Evolutionary conservation across 2,888 invertebrate genomes (phyloP), one percentile per base, ranked within the genome.

Genomic region (Halictus ligatus): DNA sequence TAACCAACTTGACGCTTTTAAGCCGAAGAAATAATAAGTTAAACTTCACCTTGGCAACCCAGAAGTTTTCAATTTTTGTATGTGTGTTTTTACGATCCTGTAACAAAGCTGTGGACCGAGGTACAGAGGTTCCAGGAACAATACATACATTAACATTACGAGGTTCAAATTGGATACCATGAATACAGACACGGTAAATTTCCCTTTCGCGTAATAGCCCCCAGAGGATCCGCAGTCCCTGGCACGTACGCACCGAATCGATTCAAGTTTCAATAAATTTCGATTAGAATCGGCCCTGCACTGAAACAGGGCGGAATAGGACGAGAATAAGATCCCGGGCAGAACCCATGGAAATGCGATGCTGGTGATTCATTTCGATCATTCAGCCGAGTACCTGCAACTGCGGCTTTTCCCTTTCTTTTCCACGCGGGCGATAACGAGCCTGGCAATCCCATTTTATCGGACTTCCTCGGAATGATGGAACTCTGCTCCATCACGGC

Each of bases 401-500:
- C 74, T 58, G 43, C n/a, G 50, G 80, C 69, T 75, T 67, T 58
- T 40, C 80, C 48, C 58, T 81, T 67, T 78, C 75, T 54, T 35
- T 25, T 69, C 58, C 60, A 7, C 48, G 43, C n/a, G 69, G 69
- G 82, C 78, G 88, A 86, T 91, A 92, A 92, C 88, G 89, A 92
- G 87, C 67, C 88, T 87, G 89, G 86, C 91, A 90, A 90, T 87
- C 87, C 82, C 84, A 83, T 87, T 92, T 88, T 85, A 86, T 85
- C 86, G 84, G n/a, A 29, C 58, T 64, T n/a, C 64, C 25, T 48
- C 10, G 46, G 7, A 72, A 48, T 29, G 73, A 54, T 67, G 50
- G 40, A 35, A 54, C 76, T 79, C 74, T 73, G 80, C 75, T 58
- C 72, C 76, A n/a, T 77, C 64, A 73, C 64, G 69, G 54, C 75